Evolutionary conservation across 2,113 vertebrate species (phyloP).

Genomic region (Perca fluviatilis): DNA sequence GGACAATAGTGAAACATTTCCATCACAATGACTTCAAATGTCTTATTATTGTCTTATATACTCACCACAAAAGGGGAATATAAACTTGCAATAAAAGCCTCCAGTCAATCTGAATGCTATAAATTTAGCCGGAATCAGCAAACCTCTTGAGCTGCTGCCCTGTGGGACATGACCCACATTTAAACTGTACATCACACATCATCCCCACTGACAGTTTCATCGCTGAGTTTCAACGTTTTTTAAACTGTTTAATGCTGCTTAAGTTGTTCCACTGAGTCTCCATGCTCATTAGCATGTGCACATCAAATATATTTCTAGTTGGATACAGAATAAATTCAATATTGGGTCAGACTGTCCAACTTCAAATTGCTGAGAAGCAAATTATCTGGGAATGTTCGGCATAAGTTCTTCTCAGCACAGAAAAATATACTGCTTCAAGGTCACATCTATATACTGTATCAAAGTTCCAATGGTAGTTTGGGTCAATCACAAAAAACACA

Average conservation of each 20-base stretch:
- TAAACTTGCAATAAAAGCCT: constrained; percentile 7
- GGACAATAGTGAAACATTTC: not conserved
- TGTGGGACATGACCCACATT: constrained; percentile 42
- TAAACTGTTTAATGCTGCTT: not conserved
- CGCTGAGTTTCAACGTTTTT: constrained; percentile 15
- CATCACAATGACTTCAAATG: not conserved
- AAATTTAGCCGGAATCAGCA: constrained; percentile 11
- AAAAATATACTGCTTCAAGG: not conserved
- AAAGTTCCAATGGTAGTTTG: not conserved
- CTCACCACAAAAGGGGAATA: not conserved
- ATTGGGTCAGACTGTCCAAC: not conserved
- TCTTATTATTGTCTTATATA: not conserved
- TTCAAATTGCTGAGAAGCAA: not conserved
- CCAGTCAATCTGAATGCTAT: constrained; percentile 13
- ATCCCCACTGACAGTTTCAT: constrained; percentile 9
- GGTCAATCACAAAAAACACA: not conserved
- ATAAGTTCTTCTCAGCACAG: not conserved
- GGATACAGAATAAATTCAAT: not conserved
- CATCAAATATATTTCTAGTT: not conserved
- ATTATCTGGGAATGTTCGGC: not conserved
- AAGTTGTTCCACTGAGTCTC: not conserved
- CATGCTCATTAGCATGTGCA: constrained; percentile 4
- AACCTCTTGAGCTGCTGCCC: constrained; percentile 20
- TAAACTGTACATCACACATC: constrained; percentile 27
- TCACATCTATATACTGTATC: not conserved